A percentile compares a stretch with the other conserved stretches of the same genome.
These are phyloP conservation scores for Xestoiulus laeticollis DNA, from an alignment of 2,888 invertebrate genomes.

Conservation along the genomic window DNA sequence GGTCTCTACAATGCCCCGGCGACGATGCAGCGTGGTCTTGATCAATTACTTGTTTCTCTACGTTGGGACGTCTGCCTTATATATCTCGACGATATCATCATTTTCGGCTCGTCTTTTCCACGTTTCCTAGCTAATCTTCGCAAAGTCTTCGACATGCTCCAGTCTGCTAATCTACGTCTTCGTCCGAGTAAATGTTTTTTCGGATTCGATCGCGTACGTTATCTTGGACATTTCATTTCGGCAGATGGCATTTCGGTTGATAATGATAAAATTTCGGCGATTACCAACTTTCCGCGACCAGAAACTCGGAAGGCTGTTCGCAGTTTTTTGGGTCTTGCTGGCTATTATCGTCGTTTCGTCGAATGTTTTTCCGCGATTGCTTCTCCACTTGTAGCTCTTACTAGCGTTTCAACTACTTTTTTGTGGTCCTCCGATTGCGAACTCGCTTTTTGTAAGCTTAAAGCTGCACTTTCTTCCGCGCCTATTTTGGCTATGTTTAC, in stretches of 20 bases:
- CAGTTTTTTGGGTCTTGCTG: slow-evolving; percentile 12
- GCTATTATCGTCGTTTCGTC: slow-evolving; percentile 38
- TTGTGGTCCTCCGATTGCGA: not conserved
- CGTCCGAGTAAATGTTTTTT: slow-evolving; percentile 27
- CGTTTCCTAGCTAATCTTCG: not conserved
- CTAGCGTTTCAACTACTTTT: no score
- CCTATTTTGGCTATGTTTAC: not conserved
- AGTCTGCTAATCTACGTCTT: no score
- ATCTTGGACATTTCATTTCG: slow-evolving; percentile 44
- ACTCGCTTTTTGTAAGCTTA: no score
- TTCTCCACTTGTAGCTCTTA: not conserved
- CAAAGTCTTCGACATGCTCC: not conserved
- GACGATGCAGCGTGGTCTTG: not conserved
- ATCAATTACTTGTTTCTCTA: not conserved
- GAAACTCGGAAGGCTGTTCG: not conserved
- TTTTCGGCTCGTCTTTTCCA: not conserved
- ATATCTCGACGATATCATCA: not conserved
- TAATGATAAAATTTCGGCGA: not conserved
- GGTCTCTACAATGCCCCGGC: not conserved
- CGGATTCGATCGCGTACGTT: not conserved
- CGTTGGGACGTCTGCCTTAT: not conserved
- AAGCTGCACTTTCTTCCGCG: not conserved
- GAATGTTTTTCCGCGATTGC: not conserved
- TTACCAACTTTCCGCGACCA: not conserved
- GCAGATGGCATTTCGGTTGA: not conserved